Evolutionary conservation across 1,140 invertebrate species (phyloP), one percentile per base, ranked within the genome.

Genomic region (Lepidurus apus): DNA sequence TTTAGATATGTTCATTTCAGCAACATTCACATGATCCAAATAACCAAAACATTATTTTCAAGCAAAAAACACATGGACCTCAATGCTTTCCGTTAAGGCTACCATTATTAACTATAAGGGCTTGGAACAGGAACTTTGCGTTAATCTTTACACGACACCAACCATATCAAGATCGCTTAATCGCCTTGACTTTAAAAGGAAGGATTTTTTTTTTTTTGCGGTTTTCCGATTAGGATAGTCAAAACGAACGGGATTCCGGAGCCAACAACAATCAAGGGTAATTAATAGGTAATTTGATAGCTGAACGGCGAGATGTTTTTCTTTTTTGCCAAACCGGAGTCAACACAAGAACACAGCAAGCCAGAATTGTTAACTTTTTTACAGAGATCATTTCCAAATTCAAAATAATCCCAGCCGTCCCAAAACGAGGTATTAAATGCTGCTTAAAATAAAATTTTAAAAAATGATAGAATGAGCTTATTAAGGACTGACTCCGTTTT

Each of bases 61-160:
- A 65, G 53, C 45, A 47, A 65, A 65, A 65, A 65, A 65, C 17
- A 65, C 53, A 65, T 17, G 13, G 8, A 17, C 8, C 8, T 17
- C 53, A 11, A 9, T 65, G 53, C 53, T 65, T 17, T 65, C 53
- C 53, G 53, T 65, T 65, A 65, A 65, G 53, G 53, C 53, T 65
- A 65, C 53, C 21, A 65, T 65, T 65, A 65, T 65, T 65, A 65
- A 65, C 53, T 65, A 65, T 65, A 65, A 65, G 53, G 53, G 53
- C 53, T n/a, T 65, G 53, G 53, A 65, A 65, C 53, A 65, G 53
- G 53, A 65, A 65, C 53, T 65, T 65, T 65, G 53, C 53, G 53
- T 65, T 65, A 13, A 65, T 65, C 53, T 65, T 65, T 65, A 65
- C 53, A 65, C n/a, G 53, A 65, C 53, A 65, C 53, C 53, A 21